phyloP scores from a whole-genome alignment of 2,797 vertebrate species.

The Cryptoblepharus egeriae region DNA sequence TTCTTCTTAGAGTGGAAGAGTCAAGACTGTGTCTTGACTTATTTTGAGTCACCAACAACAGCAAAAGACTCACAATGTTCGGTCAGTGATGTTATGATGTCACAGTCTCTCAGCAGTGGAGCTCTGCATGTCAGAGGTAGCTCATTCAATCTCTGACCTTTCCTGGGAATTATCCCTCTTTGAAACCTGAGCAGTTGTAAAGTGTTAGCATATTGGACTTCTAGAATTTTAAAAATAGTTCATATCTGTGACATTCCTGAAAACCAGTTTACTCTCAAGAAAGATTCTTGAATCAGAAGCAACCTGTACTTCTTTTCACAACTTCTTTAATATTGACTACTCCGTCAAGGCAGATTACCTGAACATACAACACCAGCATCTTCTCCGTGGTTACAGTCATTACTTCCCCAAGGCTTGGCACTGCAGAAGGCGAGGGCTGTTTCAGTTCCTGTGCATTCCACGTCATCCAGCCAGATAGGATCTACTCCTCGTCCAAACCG shows the following conservation, averaged over 20 bases:
- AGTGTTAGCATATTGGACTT: neutral
- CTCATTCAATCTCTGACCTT: too few relatives aligned
- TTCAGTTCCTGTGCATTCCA: slow-evolving; percentile 38
- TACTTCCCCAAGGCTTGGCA: slow-evolving; percentile 31
- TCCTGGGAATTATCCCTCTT: too few relatives aligned
- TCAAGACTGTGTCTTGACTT: too few relatives aligned
- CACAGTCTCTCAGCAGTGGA: too few relatives aligned
- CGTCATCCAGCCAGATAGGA: slow-evolving; percentile 44
- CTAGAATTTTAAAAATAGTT: neutral
- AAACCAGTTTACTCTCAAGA: neutral
- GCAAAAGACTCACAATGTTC: neutral
- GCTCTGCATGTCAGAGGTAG: too few relatives aligned
- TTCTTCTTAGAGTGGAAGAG: neutral
- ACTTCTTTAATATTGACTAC: neutral
- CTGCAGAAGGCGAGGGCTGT: slow-evolving; percentile 3
- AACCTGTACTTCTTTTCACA: neutral
- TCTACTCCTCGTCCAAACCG: slow-evolving; percentile 24
- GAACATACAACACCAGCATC: slow-evolving; percentile 60
- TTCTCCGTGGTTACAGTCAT: slow-evolving; percentile 36
- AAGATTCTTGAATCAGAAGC: neutral
- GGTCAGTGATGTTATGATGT: too few relatives aligned
- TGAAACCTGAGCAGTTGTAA: too few relatives aligned
- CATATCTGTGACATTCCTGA: neutral
- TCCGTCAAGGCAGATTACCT: slow-evolving; percentile 39
- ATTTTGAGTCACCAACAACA: too few relatives aligned